Conservation (phyloP, 37 sponge, comb jelly and placozoan genomes). For the Axinella damicornis region DNA sequence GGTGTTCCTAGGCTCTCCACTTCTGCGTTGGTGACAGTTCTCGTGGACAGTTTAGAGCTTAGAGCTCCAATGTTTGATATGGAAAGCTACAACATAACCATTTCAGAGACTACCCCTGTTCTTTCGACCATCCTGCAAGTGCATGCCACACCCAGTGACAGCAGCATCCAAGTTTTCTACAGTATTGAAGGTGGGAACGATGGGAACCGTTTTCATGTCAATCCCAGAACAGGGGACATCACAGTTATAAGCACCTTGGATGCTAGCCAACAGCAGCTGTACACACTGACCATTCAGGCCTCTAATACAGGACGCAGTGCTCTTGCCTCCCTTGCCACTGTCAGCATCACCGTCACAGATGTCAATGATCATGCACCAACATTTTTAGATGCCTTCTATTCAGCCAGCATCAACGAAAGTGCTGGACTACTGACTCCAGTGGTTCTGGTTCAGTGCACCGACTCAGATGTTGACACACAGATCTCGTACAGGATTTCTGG, state of each 20-base stretch:
- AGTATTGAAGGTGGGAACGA: constrained; percentile 60
- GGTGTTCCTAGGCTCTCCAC: constrained; percentile 53
- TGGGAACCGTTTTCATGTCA: constrained; percentile 42
- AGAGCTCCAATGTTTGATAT: constrained; percentile 65
- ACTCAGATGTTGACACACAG: constrained; percentile 52
- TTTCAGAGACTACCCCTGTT: constrained; percentile 47
- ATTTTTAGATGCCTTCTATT: constrained; percentile 36
- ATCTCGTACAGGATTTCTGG: constrained; percentile 39
- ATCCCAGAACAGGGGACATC: constrained; percentile 56
- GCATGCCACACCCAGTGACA: constrained; percentile 52
- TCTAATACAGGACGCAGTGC: constrained; percentile 33
- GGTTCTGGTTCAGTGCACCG: constrained; percentile 49
- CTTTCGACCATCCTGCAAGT: constrained; percentile 27
- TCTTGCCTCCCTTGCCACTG: constrained; percentile 44
- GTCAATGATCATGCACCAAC: constrained; percentile 70
- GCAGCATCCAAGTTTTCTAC: constrained; percentile 49
- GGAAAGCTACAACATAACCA: constrained; percentile 27
- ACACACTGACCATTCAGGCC: constrained; percentile 54
- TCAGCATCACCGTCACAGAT: constrained; percentile 49
- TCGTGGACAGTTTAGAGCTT: constrained; percentile 49
- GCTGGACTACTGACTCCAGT: constrained; percentile 20
- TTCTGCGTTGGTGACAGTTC: constrained; percentile 68
- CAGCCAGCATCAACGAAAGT: constrained; percentile 42
- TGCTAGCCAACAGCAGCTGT: constrained; percentile 10
- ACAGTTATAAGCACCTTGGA: constrained; percentile 28